phyloP scores from a whole-genome alignment of 2,113 vertebrate genomes.

The Amazona vittata region DNA sequence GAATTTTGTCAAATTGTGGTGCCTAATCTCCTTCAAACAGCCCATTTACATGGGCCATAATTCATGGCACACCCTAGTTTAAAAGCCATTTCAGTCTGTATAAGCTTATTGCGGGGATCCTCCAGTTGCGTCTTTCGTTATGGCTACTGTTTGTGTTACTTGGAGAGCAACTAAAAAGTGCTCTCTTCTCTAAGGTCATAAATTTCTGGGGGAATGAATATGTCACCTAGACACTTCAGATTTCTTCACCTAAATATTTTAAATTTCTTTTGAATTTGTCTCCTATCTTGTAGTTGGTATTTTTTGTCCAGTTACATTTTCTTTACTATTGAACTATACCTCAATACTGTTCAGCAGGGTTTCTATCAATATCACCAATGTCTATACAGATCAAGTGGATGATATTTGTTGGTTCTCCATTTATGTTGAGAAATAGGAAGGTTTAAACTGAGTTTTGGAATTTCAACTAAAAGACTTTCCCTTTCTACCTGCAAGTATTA shows the following conservation, averaged over 20 bases:
- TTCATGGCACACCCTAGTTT: neutral
- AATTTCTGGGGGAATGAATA: neutral
- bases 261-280: neutral
- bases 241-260: neutral
- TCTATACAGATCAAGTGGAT: neutral
- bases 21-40: neutral
- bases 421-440: neutral
- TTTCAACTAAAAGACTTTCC: neutral
- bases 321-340: neutral
- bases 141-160: neutral
- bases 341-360: neutral
- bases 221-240: neutral
- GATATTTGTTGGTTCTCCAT: neutral
- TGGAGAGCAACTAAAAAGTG: neutral
- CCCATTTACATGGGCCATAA: neutral
- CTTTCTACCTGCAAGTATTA: neutral
- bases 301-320: neutral
- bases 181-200: neutral
- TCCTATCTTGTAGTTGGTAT: neutral
- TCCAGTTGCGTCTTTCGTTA: neutral
- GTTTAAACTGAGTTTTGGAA: neutral
- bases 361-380: neutral
- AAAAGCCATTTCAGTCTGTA: neutral
- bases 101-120: neutral
- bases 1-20: neutral